These are phyloP conservation scores for Bufo bufo DNA, from an alignment of 2,113 vertebrate genomes.

Conservation along the genomic window DNA sequence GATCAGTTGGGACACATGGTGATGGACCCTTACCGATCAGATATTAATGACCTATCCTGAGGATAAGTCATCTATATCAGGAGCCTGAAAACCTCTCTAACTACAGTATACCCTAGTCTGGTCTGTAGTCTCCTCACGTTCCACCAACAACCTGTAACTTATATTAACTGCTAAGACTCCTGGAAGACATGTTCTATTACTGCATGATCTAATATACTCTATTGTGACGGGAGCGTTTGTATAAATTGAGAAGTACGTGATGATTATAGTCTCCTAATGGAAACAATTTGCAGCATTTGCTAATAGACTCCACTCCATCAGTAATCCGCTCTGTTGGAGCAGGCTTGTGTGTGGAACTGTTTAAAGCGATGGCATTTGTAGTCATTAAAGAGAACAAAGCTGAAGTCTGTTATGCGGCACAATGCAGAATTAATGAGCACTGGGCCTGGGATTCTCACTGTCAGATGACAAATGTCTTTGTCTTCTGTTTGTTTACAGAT, in stretches of 20 bases:
- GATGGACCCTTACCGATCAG: too few species aligned
- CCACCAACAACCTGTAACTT: not conserved
- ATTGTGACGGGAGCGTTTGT: not conserved
- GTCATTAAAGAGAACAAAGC: slow-evolving; percentile 25
- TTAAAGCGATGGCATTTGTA: not conserved
- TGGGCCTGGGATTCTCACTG: not conserved
- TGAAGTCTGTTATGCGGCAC: not conserved
- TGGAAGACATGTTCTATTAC: not conserved
- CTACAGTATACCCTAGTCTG: not conserved
- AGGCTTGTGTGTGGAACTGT: not conserved
- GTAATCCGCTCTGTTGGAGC: not conserved
- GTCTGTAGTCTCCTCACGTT: not conserved
- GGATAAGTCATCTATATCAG: too few species aligned
- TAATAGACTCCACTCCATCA: not conserved
- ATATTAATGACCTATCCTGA: too few species aligned
- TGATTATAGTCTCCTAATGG: not conserved
- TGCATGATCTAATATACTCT: not conserved
- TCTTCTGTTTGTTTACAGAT: slow-evolving; percentile 16
- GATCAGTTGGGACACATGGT: too few species aligned
- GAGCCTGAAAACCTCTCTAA: too few species aligned
- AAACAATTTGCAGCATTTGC: not conserved
- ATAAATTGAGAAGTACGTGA: not conserved
- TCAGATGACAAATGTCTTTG: slow-evolving; percentile 16
- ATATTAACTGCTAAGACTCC: not conserved
- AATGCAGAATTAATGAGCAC: slow-evolving; percentile 39